These are phyloP conservation scores for Pipistrellus nathusii DNA, from an alignment of 2,797 vertebrate species.

Conservation along the genomic window DNA sequence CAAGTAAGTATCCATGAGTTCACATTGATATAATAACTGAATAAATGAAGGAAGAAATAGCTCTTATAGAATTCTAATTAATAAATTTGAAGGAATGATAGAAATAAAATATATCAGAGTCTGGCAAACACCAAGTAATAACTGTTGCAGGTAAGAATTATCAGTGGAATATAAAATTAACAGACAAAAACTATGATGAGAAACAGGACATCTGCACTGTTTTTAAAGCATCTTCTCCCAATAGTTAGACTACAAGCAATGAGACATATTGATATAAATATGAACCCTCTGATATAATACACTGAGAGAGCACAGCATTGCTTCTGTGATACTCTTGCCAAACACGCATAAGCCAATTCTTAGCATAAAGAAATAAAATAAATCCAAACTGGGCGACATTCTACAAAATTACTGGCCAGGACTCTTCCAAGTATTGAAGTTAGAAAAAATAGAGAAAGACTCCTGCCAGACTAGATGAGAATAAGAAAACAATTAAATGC, in stretches of 20 bases:
- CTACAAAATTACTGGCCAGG: neutral
- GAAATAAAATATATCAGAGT: neutral
- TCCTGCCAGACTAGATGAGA: neutral
- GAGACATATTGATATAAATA: neutral
- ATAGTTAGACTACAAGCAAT: neutral
- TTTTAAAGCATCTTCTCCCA: neutral
- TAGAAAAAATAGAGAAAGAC: neutral
- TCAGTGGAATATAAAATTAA: neutral
- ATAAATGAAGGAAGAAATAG: neutral
- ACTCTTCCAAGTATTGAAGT: neutral
- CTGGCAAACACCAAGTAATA: neutral
- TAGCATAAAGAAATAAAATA: neutral
- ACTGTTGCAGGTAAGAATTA: neutral
- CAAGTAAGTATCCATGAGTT: neutral
- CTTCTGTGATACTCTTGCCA: neutral
- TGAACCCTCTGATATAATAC: neutral
- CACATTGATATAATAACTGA: neutral
- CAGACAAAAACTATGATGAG: neutral
- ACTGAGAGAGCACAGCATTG: no score
- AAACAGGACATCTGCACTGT: neutral
- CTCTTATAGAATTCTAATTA: conserved; percentile 11
- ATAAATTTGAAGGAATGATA: neutral
- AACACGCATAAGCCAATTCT: neutral
- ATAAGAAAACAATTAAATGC: neutral
- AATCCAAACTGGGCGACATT: neutral